Base-by-base conservation (phyloP, 2,797 vertebrate genomes). In the Tinamus major region DNA sequence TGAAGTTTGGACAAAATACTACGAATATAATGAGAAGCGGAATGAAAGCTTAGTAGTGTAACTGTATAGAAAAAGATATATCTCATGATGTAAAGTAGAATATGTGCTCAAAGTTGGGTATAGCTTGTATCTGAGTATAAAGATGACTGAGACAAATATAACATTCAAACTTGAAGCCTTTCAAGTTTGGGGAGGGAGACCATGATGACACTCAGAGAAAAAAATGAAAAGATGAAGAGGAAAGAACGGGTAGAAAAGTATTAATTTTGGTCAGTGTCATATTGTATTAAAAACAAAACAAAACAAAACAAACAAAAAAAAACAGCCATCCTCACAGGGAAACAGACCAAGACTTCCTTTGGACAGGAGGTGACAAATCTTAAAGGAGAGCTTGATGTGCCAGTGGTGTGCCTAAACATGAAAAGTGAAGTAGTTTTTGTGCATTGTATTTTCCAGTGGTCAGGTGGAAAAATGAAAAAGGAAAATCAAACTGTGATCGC, bases 11-110 rank as follows among this genome's bases (percentile, higher is more conserved):
- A 55, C 62, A 59, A 69, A 90, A 39, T 7, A 53, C 9, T 81
- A 93, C 67, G 51, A 84, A 72, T 91, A 72, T 37, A 26, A 69
- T 7, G 5, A 91, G 63, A 90, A 88, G 29, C 26, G 76, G 79
- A 84, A 84, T 69, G 49, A 79, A 89, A 95, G 12, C 19, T 76
- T 76, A 64, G 83, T 79, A 83, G 17, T 20, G 41, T 79, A 75
- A 26, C 71, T 90, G 13, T 48, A 75, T 16, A 27, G 65, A 41
- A 64, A 87, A 90, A 67, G 4, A 58, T 71, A 44, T 9, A 90
- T 37, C 48, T 63, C 56, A 48, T 67, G 53, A 65, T 24, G 23
- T n/a, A 82, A 92, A 68, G 29, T 17, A 62, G 35, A 68, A 51
- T 21, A 23, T 46, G 41, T 7, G 31, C 20, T 21, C 41, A 56